A percentile compares a stretch with the other conserved stretches of the same genome.
phyloP scores from a whole-genome alignment of 2,113 vertebrate genomes.

The Pseudopipra pipra region DNA sequence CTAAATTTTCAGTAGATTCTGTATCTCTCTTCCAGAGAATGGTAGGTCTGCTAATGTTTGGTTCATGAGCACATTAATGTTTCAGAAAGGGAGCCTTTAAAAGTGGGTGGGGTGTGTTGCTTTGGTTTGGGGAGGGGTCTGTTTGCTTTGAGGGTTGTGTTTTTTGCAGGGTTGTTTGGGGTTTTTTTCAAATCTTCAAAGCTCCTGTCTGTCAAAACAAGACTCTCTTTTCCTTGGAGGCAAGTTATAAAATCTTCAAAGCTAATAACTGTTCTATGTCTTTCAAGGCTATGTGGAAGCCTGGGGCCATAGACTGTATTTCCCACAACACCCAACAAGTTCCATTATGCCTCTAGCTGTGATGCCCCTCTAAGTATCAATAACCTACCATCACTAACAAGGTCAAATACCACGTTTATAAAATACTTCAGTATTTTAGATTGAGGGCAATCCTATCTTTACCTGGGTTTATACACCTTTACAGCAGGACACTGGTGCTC shows the following conservation, averaged over 20 bases:
- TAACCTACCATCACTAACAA: not conserved
- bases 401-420: not conserved
- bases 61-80: not conserved
- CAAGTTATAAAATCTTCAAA: slow-evolving; percentile 26
- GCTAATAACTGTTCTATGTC: not conserved
- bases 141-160: not conserved
- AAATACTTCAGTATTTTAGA: not conserved
- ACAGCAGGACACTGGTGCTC: not conserved
- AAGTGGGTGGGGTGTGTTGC: not conserved
- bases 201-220: not conserved
- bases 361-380: not conserved
- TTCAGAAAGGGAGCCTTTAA: not conserved
- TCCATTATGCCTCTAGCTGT: not conserved
- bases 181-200: not conserved
- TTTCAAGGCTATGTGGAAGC: not conserved
- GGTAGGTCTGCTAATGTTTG: not conserved
- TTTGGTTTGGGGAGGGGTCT: not conserved
- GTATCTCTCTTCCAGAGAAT: not conserved
- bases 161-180: not conserved
- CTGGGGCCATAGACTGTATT: not conserved
- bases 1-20: not conserved
- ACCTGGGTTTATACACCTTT: not conserved
- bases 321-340: not conserved
- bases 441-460: not conserved
- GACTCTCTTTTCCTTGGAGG: not conserved